A percentile compares a stretch with the other conserved stretches of the same genome.
These are phyloP conservation scores for Oscheius sp. DNA, from an alignment of 2,888 invertebrate species.

Conservation along the genomic window DNA sequence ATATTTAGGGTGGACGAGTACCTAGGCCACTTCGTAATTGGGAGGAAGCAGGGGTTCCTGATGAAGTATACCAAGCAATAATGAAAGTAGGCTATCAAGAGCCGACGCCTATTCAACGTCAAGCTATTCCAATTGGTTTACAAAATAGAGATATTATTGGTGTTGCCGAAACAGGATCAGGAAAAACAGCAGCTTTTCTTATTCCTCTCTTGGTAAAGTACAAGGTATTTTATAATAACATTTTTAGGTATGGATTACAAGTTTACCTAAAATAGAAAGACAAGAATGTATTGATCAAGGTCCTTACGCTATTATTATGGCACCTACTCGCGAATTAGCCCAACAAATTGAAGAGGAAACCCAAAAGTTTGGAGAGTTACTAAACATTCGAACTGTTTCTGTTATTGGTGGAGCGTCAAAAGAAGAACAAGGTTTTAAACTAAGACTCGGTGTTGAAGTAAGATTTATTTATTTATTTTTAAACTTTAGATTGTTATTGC, in stretches of 20 bases:
- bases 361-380: conserved; percentile 90
- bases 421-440: conserved; percentile 87
- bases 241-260: conserved; percentile 84
- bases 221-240: neutral
- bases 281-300: conserved; percentile 74
- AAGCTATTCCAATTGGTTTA: conserved; percentile 95
- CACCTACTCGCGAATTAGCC: conserved; percentile 83
- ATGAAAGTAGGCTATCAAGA: conserved; percentile 79
- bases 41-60: conserved; percentile 90
- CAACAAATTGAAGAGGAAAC: conserved; percentile 92
- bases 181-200: conserved; percentile 97
- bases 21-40: conserved; percentile 94
- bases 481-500: conserved; percentile 88
- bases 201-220: conserved; percentile 84
- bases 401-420: conserved; percentile 93
- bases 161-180: conserved; percentile 98
- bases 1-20: conserved; percentile 79
- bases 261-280: conserved; percentile 89
- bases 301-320: conserved; percentile 97
- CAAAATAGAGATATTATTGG: conserved; percentile 87
- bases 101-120: conserved; percentile 97
- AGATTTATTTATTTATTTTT: conserved; percentile 25
- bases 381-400: conserved; percentile 88
- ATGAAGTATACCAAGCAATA: conserved; percentile 90
- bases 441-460: conserved; percentile 90